phyloP scores from a whole-genome alignment of 1,140 invertebrate genomes.

The Diachasmimorpha longicaudata region DNA sequence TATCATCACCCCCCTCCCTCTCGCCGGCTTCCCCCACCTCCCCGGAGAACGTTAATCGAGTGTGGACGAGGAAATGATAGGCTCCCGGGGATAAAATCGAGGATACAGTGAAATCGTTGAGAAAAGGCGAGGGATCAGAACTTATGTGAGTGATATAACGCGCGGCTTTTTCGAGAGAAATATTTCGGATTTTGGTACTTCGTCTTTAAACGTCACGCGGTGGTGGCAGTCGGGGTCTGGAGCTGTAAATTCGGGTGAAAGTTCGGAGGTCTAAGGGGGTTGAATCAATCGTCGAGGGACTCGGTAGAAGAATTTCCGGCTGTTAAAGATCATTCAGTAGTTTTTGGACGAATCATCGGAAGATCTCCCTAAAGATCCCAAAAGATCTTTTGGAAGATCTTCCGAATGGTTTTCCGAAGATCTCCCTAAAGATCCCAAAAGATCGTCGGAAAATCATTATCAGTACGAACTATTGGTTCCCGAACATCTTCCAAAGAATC shows the following conservation, averaged over 20 bases:
- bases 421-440: no score
- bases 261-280: background rate
- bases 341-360: no score
- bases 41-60: slow-evolving; percentile 29
- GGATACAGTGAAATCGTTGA: background rate
- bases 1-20: slow-evolving; percentile 13
- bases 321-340: no score
- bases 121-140: background rate
- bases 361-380: no score
- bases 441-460: no score
- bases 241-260: background rate
- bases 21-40: no score
- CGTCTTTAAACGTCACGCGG: slow-evolving; percentile 11
- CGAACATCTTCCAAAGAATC: no score
- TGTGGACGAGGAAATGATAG: slow-evolving; percentile 27
- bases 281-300: no score
- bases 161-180: background rate
- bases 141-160: background rate
- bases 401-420: no score
- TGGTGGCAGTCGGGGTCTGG: background rate
- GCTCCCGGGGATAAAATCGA: slow-evolving; percentile 16
- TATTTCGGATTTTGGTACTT: slow-evolving; percentile 1
- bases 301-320: no score
- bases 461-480: no score
- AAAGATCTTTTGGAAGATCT: no score